phyloP scores from a whole-genome alignment of 2,888 invertebrate species.

The Hemicrepidius hirtus region DNA sequence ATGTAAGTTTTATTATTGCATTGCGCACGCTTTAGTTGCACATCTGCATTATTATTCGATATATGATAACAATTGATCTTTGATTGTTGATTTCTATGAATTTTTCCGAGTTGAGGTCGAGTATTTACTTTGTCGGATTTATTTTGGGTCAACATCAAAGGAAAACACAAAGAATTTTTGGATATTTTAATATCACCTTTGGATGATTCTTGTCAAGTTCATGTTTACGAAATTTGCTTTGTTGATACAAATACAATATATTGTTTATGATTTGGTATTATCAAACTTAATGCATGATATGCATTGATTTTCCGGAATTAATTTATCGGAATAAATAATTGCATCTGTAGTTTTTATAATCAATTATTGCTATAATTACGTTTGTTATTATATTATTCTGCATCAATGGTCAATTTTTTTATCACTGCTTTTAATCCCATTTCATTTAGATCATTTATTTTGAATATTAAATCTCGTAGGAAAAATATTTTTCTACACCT shows the following conservation, averaged over 20 bases:
- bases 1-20: constrained; percentile 72
- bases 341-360: not conserved
- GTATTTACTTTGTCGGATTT: constrained; percentile 2
- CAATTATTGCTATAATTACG: constrained; percentile 1
- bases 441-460: too few relatives aligned
- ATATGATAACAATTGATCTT: constrained; percentile 45
- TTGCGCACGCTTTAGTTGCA: not conserved
- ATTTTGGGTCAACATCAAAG: constrained; percentile 19
- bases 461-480: too few relatives aligned
- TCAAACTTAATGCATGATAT: not conserved
- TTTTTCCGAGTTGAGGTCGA: not conserved
- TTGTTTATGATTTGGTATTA: not conserved
- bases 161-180: not conserved
- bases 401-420: constrained; percentile 1
- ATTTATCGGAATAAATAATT: constrained; percentile 4
- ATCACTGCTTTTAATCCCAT: too few relatives aligned
- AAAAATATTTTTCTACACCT: too few relatives aligned
- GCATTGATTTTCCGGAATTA: not conserved
- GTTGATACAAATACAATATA: not conserved
- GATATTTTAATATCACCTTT: too few relatives aligned
- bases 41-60: constrained; percentile 9
- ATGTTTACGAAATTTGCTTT: not conserved
- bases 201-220: too few relatives aligned
- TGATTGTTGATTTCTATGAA: constrained; percentile 38
- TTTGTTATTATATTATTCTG: constrained; percentile 3